Evolutionary conservation across 2,113 vertebrate species (phyloP), one percentile per base, ranked within the genome.

Genomic region (Xiphorhynchus elegans): DNA sequence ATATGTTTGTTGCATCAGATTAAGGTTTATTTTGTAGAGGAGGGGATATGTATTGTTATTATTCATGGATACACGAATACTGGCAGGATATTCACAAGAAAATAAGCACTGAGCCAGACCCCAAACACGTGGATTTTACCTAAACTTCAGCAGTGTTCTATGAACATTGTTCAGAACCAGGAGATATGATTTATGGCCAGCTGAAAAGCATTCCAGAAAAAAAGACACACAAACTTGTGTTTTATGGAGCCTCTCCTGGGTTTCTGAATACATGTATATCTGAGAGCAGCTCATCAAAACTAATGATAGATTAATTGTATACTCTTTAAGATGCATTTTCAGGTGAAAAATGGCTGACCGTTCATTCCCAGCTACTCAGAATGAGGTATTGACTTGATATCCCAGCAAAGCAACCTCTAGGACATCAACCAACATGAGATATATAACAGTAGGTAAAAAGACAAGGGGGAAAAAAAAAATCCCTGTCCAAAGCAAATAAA

Each of bases 401-500:
- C 89, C 55, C 56, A 72, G 72, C 63, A 84, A 63, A 88, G 29
- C 39, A 84, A 79, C 79, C 80, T 89, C 59, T 70, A 74, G 59
- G 83, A n/a, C 17, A 80, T 39, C 72, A 83, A 56, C 56, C 69
- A 79, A 58, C 68, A 64, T 33, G n/a, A 90, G 73, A 59, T 83
- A 56, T 40, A 90, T 75, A 73, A 75, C 55, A 68, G 44, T 0
- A 56, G n/a, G 31, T n/a, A 81, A 84, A 92, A 86, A 63, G 28
- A 64, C 26, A 78, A 46, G 15, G 26, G 3, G 5, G 44, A 83
- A 91, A 77, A 60, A 77, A 60, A 13, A 25, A 5, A 87, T 90
- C 73, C 35, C 16, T 56, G 35, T 66, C 85, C 68, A 88, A 96
- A 89, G 64, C 63, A 94, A 95, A 50, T 72, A 83, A 92, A 46